Conservation (phyloP, 2,113 vertebrate species). For the Hippocampus zosterae region DNA sequence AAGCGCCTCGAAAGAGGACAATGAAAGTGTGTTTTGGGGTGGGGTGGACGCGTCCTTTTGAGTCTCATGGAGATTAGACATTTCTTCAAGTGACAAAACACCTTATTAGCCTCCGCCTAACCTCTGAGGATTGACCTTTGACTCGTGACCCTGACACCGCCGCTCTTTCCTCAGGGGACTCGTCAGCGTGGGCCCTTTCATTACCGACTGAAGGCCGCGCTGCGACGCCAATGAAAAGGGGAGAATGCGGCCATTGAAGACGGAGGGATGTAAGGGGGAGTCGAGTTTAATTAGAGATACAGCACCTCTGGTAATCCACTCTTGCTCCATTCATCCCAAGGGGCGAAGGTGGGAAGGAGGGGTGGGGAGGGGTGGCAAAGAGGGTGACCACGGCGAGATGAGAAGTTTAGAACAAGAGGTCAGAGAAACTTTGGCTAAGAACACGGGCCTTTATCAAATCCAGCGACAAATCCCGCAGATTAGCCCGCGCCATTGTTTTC, state of each 20-base stretch:
- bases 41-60: slow-evolving; percentile 57
- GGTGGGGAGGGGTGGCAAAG: slow-evolving; percentile 20
- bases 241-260: slow-evolving; percentile 43
- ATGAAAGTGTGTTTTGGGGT: slow-evolving; percentile 18
- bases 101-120: slow-evolving; percentile 63
- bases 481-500: slow-evolving; percentile 68
- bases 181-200: slow-evolving; percentile 55
- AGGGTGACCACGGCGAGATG: slow-evolving; percentile 35
- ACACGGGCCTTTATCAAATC: slow-evolving; percentile 65
- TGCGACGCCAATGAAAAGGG: slow-evolving; percentile 35
- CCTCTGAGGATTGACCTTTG: slow-evolving; percentile 68
- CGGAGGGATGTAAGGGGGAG: slow-evolving; percentile 30
- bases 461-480: slow-evolving; percentile 66
- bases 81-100: slow-evolving; percentile 69
- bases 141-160: slow-evolving; percentile 57
- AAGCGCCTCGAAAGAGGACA: slow-evolving; percentile 43
- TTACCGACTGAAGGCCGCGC: slow-evolving; percentile 17
- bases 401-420: slow-evolving; percentile 67
- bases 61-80: slow-evolving; percentile 70
- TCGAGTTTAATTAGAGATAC: slow-evolving; percentile 69
- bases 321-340: slow-evolving; percentile 48
- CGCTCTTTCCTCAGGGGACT: slow-evolving; percentile 39
- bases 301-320: slow-evolving; percentile 66
- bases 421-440: slow-evolving; percentile 62
- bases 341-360: slow-evolving; percentile 15